Evolutionary conservation across 2,113 vertebrate genomes (phyloP).

Genomic region (Tupaia tana): DNA sequence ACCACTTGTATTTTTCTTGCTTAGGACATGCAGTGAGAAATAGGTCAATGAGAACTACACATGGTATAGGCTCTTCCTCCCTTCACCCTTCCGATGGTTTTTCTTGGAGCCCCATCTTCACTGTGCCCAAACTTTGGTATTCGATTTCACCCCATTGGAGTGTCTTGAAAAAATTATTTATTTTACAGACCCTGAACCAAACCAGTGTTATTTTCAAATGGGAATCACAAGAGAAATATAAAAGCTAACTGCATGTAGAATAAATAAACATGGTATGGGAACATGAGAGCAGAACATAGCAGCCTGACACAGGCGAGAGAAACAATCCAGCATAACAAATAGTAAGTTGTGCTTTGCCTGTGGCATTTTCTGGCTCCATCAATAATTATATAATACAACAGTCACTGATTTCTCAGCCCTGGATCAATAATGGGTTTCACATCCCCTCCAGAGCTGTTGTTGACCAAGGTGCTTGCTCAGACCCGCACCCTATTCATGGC

Average conservation of each 20-base stretch:
- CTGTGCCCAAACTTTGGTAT: slow-evolving; percentile 75
- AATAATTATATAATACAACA: slow-evolving; percentile 89
- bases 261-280: slow-evolving; percentile 91
- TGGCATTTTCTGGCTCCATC: slow-evolving; percentile 88
- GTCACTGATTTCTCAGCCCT: slow-evolving; percentile 82
- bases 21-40: background rate
- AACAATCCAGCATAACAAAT: slow-evolving; percentile 90
- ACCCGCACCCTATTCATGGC: background rate
- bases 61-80: background rate
- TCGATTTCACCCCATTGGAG: slow-evolving; percentile 72
- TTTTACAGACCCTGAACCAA: slow-evolving; percentile 72
- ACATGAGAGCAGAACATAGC: slow-evolving; percentile 84
- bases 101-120: background rate
- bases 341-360: slow-evolving; percentile 83
- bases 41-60: background rate
- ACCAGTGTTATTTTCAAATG: slow-evolving; percentile 84
- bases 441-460: slow-evolving; percentile 66
- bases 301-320: slow-evolving; percentile 80
- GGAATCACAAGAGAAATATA: slow-evolving; percentile 88
- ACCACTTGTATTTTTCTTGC: background rate
- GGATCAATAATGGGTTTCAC: slow-evolving; percentile 80
- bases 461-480: slow-evolving; percentile 73
- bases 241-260: slow-evolving; percentile 86
- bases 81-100: slow-evolving; percentile 60
- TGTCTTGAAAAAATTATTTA: slow-evolving; percentile 82